phyloP scores from a whole-genome alignment of 2,888 invertebrate genomes.

The Troides oblongomaculatus region DNA sequence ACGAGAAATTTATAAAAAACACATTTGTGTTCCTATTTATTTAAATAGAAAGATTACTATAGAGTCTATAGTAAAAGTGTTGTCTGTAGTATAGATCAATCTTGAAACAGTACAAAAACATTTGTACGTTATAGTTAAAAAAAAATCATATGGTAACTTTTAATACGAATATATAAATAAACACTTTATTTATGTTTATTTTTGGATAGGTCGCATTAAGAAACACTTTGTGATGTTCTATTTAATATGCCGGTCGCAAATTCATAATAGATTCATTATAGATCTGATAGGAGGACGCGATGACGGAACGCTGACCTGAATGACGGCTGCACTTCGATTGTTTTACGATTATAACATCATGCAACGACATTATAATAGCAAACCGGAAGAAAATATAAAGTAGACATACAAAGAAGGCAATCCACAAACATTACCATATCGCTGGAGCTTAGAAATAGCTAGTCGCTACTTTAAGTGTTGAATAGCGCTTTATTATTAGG shows the following conservation, averaged over 20 bases:
- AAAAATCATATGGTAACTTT: no score
- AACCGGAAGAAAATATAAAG: neutral
- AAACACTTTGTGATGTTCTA: neutral
- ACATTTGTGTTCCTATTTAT: neutral
- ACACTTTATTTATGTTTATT: no score
- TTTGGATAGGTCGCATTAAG: neutral
- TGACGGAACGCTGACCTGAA: conserved; percentile 4
- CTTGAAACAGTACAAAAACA: no score
- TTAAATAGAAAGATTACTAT: no score
- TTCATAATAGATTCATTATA: conserved; percentile 7
- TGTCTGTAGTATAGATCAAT: no score
- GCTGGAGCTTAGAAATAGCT: no score
- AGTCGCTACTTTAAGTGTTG: no score
- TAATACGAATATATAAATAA: no score
- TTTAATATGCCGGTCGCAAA: conserved; percentile 7
- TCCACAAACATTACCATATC: neutral
- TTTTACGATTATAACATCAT: conserved; percentile 7
- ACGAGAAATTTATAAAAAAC: conserved; percentile 8
- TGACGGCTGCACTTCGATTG: conserved; percentile 2
- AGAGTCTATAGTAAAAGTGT: no score
- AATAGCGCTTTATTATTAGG: no score
- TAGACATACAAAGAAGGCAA: neutral
- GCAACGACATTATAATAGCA: neutral
- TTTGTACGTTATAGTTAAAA: no score
- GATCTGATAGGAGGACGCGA: conserved; percentile 15